Evolutionary conservation across 92 coral and sea anemone species (phyloP).

Genomic region (Paragorgia papillata): DNA sequence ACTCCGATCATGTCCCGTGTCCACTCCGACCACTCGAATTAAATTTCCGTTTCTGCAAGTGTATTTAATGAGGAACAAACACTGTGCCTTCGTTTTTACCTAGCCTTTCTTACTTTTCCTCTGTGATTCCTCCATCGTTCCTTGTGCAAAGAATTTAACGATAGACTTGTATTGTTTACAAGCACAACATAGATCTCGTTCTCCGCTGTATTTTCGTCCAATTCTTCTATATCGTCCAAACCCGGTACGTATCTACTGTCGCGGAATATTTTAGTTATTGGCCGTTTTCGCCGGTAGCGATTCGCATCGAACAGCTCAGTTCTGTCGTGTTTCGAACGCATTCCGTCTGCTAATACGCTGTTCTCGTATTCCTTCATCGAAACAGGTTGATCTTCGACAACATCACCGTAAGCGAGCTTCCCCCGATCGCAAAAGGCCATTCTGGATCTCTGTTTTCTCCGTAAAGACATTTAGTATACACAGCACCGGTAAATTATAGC

Average conservation of each 20-base stretch:
- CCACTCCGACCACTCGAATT: neutral
- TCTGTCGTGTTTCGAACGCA: slow-evolving; percentile 31
- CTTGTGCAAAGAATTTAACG: slow-evolving; percentile 23
- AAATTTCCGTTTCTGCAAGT: neutral
- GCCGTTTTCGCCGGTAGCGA: slow-evolving; percentile 17
- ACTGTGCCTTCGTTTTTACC: neutral
- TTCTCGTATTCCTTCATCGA: slow-evolving; percentile 23
- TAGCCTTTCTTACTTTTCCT: neutral
- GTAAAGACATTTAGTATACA: neutral
- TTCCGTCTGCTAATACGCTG: neutral
- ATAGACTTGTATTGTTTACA: neutral
- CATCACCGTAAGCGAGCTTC: neutral
- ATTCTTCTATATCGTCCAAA: slow-evolving; percentile 33
- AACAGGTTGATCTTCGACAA: slow-evolving; percentile 27
- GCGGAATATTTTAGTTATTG: slow-evolving; percentile 34
- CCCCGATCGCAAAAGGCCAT: neutral
- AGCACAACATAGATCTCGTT: neutral
- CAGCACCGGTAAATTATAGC: too few relatives aligned
- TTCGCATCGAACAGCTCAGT: slow-evolving; percentile 7
- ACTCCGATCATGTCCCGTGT: too few relatives aligned
- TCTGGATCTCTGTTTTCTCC: neutral
- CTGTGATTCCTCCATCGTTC: slow-evolving; percentile 20
- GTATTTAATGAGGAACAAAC: neutral
- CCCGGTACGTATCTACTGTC: slow-evolving; percentile 7
- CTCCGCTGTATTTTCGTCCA: slow-evolving; percentile 20